Evolutionary conservation across 2,888 invertebrate species (phyloP).

Genomic region (Lepidochitona cinerea): DNA sequence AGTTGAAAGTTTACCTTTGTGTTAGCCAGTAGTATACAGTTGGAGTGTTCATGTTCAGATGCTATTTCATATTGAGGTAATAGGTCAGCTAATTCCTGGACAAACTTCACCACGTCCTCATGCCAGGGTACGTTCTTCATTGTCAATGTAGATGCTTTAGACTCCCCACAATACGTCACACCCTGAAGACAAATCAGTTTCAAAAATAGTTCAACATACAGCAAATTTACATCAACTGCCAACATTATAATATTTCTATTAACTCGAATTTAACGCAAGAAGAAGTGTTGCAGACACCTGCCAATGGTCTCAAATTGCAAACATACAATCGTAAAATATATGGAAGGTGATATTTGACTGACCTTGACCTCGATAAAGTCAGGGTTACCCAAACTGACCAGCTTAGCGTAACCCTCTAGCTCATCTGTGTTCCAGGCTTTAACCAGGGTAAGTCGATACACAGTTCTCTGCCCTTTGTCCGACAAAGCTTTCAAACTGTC

Average conservation of each 20-base stretch:
- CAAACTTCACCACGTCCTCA: constrained; percentile 74
- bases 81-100: constrained; percentile 69
- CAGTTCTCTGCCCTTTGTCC: constrained; percentile 75
- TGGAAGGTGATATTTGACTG: no score
- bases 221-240: no score
- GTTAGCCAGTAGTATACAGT: constrained; percentile 75
- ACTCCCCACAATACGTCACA: constrained; percentile 76
- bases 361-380: constrained; percentile 77
- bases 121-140: constrained; percentile 78
- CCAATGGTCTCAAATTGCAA: no score
- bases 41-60: constrained; percentile 77
- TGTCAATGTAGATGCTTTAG: constrained; percentile 73
- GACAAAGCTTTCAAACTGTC: constrained; percentile 73
- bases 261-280: no score
- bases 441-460: constrained; percentile 76
- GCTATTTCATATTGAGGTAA: constrained; percentile 74
- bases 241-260: no score
- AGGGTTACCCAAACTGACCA: constrained; percentile 74
- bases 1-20: constrained; percentile 70
- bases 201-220: no score
- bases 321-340: no score
- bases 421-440: constrained; percentile 76
- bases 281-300: no score
- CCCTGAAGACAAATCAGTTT: constrained; percentile 71
- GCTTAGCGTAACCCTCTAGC: constrained; percentile 74